Evolutionary conservation across 2,888 invertebrate species (phyloP).

Genomic region (Lasiommata megera): DNA sequence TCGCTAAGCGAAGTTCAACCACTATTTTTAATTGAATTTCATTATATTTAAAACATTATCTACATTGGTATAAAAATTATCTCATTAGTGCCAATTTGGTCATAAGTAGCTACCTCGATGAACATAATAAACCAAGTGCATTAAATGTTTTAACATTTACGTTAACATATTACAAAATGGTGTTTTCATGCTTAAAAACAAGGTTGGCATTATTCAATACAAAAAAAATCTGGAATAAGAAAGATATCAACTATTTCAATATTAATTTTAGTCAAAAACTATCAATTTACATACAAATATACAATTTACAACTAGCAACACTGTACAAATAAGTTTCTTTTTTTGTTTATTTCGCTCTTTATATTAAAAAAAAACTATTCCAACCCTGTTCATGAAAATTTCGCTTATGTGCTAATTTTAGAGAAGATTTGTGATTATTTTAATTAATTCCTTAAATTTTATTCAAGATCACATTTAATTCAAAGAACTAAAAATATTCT

Average conservation of each 20-base stretch:
- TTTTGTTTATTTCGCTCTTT: not conserved
- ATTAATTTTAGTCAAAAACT: not conserved
- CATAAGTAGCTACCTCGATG: not conserved
- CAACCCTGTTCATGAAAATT: not conserved
- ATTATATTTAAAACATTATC: not conserved
- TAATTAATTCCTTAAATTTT: constrained; percentile 10
- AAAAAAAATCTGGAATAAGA: too few relatives aligned
- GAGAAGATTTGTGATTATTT: constrained; percentile 1
- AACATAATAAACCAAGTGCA: not conserved
- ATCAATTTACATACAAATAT: not conserved
- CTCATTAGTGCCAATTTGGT: not conserved
- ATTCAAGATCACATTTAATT: constrained; percentile 19
- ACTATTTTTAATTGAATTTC: too few relatives aligned
- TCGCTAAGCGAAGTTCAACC: too few relatives aligned
- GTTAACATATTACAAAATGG: too few relatives aligned
- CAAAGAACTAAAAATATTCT: not conserved
- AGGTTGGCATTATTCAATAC: too few relatives aligned
- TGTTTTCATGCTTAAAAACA: too few relatives aligned
- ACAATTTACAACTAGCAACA: not conserved
- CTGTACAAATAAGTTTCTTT: not conserved
- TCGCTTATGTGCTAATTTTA: not conserved
- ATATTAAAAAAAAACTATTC: not conserved
- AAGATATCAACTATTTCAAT: not conserved
- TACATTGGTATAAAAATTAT: not conserved
- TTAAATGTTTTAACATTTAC: not conserved